Conservation (phyloP, 2,113 vertebrate genomes). For the Benitochromis conjunctus region DNA sequence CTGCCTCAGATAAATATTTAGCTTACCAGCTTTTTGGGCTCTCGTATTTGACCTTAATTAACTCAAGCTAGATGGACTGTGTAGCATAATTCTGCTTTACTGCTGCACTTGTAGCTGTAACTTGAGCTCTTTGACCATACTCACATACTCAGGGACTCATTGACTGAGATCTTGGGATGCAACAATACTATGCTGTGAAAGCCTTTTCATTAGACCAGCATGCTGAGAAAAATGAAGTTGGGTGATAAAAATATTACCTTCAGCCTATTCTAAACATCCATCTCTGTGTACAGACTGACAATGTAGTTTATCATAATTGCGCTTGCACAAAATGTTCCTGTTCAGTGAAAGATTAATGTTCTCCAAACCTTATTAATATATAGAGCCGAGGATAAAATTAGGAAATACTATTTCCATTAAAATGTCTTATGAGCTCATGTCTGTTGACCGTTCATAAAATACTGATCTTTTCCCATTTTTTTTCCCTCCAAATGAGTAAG, state of each 20-base stretch:
- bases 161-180: background rate
- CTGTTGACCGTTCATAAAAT: background rate
- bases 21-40: background rate
- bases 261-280: background rate
- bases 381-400: background rate
- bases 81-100: background rate
- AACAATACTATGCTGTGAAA: background rate
- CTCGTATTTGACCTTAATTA: background rate
- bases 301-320: background rate
- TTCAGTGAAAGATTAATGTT: background rate
- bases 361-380: background rate
- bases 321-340: background rate
- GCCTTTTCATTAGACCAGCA: background rate
- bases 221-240: background rate
- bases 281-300: background rate
- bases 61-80: background rate
- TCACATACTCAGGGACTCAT: background rate
- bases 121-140: background rate
- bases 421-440: background rate
- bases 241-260: background rate
- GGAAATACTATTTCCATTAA: background rate
- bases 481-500: background rate
- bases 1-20: background rate
- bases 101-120: background rate
- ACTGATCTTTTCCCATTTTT: background rate